These are phyloP conservation scores for Machimus rusticus DNA, from an alignment of 2,888 invertebrate species.

Conservation along the genomic window DNA sequence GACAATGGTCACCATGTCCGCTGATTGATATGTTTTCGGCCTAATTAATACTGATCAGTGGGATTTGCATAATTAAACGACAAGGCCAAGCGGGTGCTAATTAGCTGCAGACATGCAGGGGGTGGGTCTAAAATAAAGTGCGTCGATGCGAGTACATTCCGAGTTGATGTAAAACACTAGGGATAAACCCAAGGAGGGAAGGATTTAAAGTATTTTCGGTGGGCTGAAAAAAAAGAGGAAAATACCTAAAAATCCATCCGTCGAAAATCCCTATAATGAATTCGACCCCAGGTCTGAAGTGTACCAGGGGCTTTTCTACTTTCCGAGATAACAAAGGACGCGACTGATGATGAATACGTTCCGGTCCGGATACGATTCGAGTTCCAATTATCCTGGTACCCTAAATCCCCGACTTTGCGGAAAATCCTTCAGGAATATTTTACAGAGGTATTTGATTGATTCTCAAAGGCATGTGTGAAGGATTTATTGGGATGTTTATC, in stretches of 20 bases:
- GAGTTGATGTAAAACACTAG: background rate
- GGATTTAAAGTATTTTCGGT: background rate
- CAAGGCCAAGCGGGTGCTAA: background rate
- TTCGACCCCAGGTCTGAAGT: slow-evolving; percentile 36
- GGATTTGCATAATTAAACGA: slow-evolving; percentile 13
- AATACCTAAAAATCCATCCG: background rate
- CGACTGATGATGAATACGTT: slow-evolving; percentile 23
- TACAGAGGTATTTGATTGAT: slow-evolving; percentile 36
- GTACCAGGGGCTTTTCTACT: background rate
- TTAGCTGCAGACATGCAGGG: background rate
- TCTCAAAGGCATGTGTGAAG: slow-evolving; percentile 41
- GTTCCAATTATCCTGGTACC: slow-evolving; percentile 15
- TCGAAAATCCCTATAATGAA: slow-evolving; percentile 38
- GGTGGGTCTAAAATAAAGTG: background rate
- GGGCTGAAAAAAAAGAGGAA: background rate
- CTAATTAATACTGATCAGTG: slow-evolving; percentile 21
- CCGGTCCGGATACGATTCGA: background rate
- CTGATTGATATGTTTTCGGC: slow-evolving; percentile 23
- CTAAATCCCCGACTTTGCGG: slow-evolving; percentile 2
- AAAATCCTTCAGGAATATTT: slow-evolving; percentile 25
- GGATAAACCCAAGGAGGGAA: background rate
- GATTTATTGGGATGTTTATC: slow-evolving; percentile 44
- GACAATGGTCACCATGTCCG: background rate
- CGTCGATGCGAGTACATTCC: background rate
- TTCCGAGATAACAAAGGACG: slow-evolving; percentile 10